Conservation (phyloP, 2,113 vertebrate genomes). For the Apeltes quadracus region DNA sequence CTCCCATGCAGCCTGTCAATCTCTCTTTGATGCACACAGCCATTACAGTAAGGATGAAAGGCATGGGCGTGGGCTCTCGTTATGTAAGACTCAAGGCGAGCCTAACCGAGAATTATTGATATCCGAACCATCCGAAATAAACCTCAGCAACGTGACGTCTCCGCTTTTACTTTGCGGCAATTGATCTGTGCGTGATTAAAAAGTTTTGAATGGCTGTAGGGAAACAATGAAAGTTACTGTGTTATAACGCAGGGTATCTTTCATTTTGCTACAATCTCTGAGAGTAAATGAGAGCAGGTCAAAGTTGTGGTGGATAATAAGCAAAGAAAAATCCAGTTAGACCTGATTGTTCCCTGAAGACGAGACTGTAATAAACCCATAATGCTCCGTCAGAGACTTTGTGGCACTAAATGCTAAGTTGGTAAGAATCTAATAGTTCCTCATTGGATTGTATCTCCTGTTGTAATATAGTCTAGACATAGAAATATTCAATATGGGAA, state of each 20-base stretch:
- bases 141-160: constrained; percentile 33
- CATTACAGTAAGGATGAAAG: constrained; percentile 72
- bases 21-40: constrained; percentile 72
- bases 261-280: not conserved
- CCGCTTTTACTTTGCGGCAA: constrained; percentile 37
- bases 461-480: constrained; percentile 11
- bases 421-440: constrained; percentile 36
- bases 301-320: constrained; percentile 13
- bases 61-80: constrained; percentile 53
- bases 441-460: constrained; percentile 31
- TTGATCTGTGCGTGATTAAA: constrained; percentile 23
- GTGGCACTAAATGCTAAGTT: constrained; percentile 38
- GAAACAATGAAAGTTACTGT: not conserved
- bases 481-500: not conserved
- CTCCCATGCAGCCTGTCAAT: constrained; percentile 72
- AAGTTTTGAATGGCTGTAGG: constrained; percentile 10
- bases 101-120: constrained; percentile 50
- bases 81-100: constrained; percentile 65
- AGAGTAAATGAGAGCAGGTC: constrained; percentile 7
- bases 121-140: constrained; percentile 62
- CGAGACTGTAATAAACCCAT: constrained; percentile 21
- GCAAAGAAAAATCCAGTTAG: constrained; percentile 27
- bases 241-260: not conserved
- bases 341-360: constrained; percentile 40
- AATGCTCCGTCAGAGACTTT: constrained; percentile 37